Evolutionary conservation across 1,140 invertebrate genomes (phyloP).

Genomic region (Leptopilina boulardi): DNA sequence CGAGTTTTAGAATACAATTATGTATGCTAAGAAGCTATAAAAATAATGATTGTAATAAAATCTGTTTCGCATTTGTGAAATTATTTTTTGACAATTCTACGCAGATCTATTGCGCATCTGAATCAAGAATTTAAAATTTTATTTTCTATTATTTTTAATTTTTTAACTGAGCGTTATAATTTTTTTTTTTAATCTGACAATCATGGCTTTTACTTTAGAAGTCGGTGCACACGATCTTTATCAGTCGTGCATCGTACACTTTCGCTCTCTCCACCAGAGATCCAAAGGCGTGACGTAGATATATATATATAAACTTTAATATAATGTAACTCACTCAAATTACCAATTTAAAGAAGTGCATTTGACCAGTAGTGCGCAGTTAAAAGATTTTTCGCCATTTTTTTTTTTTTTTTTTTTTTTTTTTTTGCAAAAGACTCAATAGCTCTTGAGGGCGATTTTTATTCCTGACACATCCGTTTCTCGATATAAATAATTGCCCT

Average conservation of each 20-base stretch:
- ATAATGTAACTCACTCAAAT: not conserved
- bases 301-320: no score
- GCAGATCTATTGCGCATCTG: no score
- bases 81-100: no score
- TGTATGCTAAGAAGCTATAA: no score
- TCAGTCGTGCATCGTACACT: slow-evolving; percentile 1
- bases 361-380: not conserved
- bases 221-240: not conserved
- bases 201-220: slow-evolving; percentile 8
- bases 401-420: not conserved
- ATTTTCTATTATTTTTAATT: not conserved
- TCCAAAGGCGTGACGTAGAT: not conserved
- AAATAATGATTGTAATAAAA: no score
- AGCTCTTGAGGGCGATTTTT: not conserved
- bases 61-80: no score
- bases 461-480: not conserved
- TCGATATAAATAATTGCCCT: not conserved
- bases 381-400: not conserved
- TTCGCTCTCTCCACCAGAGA: not conserved
- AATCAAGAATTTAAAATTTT: no score
- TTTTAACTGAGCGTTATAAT: not conserved
- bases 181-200: not conserved
- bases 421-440: not conserved
- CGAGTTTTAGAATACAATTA: no score
- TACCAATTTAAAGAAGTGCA: slow-evolving; percentile 1